Conservation (phyloP, 2,888 invertebrate species). For the Polyommatus icarus region DNA sequence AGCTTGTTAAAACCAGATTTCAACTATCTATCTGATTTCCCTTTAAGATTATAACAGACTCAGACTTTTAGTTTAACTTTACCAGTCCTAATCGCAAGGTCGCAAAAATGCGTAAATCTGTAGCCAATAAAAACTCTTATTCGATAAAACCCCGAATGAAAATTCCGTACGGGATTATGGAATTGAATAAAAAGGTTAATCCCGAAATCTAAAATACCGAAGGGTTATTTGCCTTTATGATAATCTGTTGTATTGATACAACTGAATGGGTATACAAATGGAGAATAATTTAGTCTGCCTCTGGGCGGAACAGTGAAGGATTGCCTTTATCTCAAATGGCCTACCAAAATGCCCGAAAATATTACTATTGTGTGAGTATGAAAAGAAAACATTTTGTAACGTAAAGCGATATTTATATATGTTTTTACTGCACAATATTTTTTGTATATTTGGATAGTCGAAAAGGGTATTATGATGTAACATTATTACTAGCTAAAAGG, state of each 20-base stretch:
- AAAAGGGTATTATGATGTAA: background rate
- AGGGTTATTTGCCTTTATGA: slow-evolving; percentile 39
- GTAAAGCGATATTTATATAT: background rate
- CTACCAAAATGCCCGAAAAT: slow-evolving; percentile 22
- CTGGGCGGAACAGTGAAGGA: slow-evolving; percentile 28
- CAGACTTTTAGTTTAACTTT: background rate
- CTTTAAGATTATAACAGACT: too few species aligned
- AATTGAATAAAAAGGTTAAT: slow-evolving; percentile 22
- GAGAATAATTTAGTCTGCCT: slow-evolving; percentile 28
- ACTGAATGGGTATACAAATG: slow-evolving; percentile 35
- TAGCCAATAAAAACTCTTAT: background rate
- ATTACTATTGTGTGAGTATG: slow-evolving; percentile 22
- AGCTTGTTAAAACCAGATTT: too few species aligned
- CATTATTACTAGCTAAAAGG: too few species aligned
- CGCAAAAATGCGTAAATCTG: background rate
- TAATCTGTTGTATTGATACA: slow-evolving; percentile 39
- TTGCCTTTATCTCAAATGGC: slow-evolving; percentile 29
- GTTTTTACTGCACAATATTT: background rate
- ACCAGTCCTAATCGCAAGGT: background rate
- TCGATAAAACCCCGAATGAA: background rate
- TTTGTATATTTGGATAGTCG: background rate
- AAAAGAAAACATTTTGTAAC: slow-evolving; percentile 21
- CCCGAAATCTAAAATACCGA: slow-evolving; percentile 19
- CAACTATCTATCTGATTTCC: too few species aligned
- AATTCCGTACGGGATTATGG: slow-evolving; percentile 1